phyloP scores from a whole-genome alignment of 2,797 vertebrate species.

The Dromococcyx pavoninus region DNA sequence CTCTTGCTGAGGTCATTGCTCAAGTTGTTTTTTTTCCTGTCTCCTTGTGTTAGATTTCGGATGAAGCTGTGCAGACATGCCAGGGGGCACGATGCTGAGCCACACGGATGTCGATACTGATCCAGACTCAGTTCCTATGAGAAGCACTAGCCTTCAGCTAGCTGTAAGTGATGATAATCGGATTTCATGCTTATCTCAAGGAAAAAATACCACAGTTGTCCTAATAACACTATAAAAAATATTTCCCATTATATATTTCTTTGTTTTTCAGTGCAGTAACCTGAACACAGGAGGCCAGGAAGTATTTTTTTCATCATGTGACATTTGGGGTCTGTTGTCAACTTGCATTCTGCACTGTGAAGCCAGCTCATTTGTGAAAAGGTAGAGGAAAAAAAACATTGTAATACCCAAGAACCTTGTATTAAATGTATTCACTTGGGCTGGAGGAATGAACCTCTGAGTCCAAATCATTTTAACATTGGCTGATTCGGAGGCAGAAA shows the following conservation, averaged over 20 bases:
- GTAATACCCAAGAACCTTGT: not conserved
- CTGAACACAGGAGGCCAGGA: not conserved
- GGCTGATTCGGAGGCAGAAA: not conserved
- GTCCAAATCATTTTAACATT: not conserved
- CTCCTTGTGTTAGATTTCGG: not conserved
- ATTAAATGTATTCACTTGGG: not conserved
- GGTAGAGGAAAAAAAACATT: not conserved
- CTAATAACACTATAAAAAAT: not conserved
- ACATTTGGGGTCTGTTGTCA: not conserved
- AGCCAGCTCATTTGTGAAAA: not conserved
- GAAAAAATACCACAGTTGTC: not conserved
- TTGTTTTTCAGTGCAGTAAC: not conserved
- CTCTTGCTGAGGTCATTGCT: not conserved
- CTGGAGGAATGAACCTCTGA: not conserved
- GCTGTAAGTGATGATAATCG: not conserved
- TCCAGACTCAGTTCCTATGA: not conserved
- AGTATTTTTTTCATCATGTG: not conserved
- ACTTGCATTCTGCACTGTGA: not conserved
- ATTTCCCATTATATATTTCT: not conserved
- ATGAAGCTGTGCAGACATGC: not conserved
- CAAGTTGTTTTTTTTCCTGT: not conserved
- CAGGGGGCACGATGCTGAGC: not conserved
- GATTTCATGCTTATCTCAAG: not conserved
- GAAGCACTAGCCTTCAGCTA: not conserved
- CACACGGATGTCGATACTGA: rapidly evolving